These are phyloP conservation scores for Scytalopus superciliaris DNA, from an alignment of 2,113 vertebrate species.

Conservation along the genomic window DNA sequence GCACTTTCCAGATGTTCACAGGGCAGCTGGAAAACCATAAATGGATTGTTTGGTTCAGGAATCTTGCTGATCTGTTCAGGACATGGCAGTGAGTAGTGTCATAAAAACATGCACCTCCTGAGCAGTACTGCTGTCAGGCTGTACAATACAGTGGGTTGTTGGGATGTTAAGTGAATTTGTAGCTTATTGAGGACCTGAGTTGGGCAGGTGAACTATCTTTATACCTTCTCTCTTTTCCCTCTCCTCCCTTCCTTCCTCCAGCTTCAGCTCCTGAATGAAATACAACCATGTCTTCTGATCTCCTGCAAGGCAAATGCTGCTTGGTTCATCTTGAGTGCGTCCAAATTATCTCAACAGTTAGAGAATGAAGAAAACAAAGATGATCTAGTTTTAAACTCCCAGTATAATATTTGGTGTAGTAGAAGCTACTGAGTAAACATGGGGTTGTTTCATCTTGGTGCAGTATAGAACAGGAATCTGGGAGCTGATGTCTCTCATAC, in stretches of 20 bases:
- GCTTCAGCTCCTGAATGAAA: not conserved
- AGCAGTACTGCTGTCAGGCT: not conserved
- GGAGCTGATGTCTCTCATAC: not conserved
- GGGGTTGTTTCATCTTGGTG: not conserved
- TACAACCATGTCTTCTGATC: not conserved
- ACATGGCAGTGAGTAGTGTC: not conserved
- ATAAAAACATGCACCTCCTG: not conserved
- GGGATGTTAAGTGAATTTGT: not conserved
- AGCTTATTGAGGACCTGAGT: not conserved
- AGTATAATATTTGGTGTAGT: not conserved
- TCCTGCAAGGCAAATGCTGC: not conserved
- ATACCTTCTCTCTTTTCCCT: not conserved
- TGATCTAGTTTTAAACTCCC: not conserved
- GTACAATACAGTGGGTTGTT: not conserved
- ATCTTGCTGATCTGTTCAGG: not conserved
- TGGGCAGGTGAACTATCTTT: not conserved
- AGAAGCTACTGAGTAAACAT: not conserved
- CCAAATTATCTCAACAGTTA: not conserved
- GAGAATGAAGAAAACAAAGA: not conserved
- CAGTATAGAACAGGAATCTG: not conserved
- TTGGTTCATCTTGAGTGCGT: not conserved
- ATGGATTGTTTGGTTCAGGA: constrained; percentile 40
- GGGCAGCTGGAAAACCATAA: constrained; percentile 59
- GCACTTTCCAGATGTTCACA: constrained; percentile 67
- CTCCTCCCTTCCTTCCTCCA: not conserved